A percentile compares a stretch with the other conserved stretches of the same genome.
Evolutionary conservation across 2,888 invertebrate species (phyloP).

Genomic region (Nomada ferruginata): DNA sequence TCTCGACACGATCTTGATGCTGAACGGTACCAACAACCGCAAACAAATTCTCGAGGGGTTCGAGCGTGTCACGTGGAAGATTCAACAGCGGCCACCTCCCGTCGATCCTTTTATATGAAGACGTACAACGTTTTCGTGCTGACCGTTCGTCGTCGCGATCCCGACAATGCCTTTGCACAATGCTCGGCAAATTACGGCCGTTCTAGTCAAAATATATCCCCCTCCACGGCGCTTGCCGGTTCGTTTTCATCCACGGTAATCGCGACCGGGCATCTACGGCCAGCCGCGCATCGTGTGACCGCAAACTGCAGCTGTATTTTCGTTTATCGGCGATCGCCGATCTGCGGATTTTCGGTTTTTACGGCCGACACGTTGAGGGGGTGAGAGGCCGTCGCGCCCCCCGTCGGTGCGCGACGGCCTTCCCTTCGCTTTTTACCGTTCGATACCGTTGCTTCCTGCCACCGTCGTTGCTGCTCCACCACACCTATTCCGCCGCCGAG

Average conservation of each 20-base stretch:
- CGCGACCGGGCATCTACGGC: slow-evolving; percentile 73
- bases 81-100: slow-evolving; percentile 27
- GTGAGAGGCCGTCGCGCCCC: slow-evolving; percentile 37
- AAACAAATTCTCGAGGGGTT: slow-evolving; percentile 71
- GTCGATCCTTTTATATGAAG: slow-evolving; percentile 52
- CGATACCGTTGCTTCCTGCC: neutral
- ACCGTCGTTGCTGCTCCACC: too few relatives aligned
- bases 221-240: slow-evolving; percentile 5
- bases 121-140: slow-evolving; percentile 36
- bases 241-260: slow-evolving; percentile 56
- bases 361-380: slow-evolving; percentile 48
- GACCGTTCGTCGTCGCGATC: slow-evolving; percentile 54
- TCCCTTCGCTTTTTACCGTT: slow-evolving; percentile 61
- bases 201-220: slow-evolving; percentile 81
- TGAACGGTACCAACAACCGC: slow-evolving; percentile 66
- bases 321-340: slow-evolving; percentile 82
- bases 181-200: slow-evolving; percentile 81
- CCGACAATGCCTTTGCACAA: slow-evolving; percentile 77
- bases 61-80: slow-evolving; percentile 12
- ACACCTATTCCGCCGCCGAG: neutral
- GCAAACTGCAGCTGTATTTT: slow-evolving; percentile 83
- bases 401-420: slow-evolving; percentile 35
- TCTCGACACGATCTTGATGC: slow-evolving; percentile 12
- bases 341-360: slow-evolving; percentile 81
- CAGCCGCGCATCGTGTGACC: slow-evolving; percentile 77